phyloP scores from a whole-genome alignment of 2,888 invertebrate species.

The Polydrusus pterygomalis region DNA sequence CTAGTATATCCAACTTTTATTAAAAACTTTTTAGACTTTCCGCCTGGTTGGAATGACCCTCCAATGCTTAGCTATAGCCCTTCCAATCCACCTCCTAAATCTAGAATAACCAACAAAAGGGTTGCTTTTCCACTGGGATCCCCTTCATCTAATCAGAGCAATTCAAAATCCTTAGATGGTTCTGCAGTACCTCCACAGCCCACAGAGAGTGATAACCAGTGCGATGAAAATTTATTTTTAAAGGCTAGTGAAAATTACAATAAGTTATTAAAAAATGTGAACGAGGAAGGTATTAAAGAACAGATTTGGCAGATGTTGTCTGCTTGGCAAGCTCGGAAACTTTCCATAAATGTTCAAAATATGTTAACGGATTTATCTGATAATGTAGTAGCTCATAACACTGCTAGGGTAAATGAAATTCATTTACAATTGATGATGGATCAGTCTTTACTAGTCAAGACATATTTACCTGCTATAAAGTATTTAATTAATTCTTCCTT shows the following conservation, averaged over 20 bases:
- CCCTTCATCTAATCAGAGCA: background rate
- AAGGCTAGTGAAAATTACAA: slow-evolving; percentile 44
- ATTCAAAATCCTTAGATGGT: background rate
- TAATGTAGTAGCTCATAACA: slow-evolving; percentile 37
- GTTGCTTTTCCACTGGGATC: slow-evolving; percentile 62
- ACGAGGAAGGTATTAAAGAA: slow-evolving; percentile 39
- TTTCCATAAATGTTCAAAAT: slow-evolving; percentile 46
- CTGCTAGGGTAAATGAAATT: slow-evolving; percentile 39
- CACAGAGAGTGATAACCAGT: slow-evolving; percentile 2
- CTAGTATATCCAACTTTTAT: background rate
- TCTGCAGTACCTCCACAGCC: background rate
- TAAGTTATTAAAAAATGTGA: slow-evolving; percentile 30
- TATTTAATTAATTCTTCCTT: slow-evolving; percentile 31
- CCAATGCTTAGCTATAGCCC: slow-evolving; percentile 64
- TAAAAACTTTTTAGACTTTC: slow-evolving; percentile 33
- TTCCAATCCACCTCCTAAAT: slow-evolving; percentile 65
- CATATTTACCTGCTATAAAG: slow-evolving; percentile 43
- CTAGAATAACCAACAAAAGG: slow-evolving; percentile 64
- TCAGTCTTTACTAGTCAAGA: slow-evolving; percentile 19
- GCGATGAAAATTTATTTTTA: slow-evolving; percentile 37
- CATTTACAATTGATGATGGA: slow-evolving; percentile 46
- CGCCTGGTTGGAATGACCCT: slow-evolving; percentile 67
- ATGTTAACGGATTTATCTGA: slow-evolving; percentile 40
- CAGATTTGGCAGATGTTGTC: slow-evolving; percentile 42
- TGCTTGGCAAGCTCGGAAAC: slow-evolving; percentile 46